phyloP scores from a whole-genome alignment of 2,113 vertebrate genomes.

The Microcebus murinus region DNA sequence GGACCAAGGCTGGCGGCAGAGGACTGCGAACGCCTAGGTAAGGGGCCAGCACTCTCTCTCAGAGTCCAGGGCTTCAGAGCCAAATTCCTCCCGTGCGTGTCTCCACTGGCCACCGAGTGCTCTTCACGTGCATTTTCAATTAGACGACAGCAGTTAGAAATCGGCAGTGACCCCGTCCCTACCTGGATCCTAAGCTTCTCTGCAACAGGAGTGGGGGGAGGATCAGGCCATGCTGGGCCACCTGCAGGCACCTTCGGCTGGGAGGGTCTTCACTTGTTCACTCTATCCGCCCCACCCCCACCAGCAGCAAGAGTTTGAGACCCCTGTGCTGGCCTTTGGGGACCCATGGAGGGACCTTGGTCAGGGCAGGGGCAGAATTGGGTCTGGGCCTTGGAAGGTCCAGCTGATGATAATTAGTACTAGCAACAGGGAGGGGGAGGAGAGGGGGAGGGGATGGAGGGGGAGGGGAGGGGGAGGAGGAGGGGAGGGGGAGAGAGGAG shows the following conservation, averaged over 20 bases:
- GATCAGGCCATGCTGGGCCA: not conserved
- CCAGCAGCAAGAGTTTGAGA: not conserved
- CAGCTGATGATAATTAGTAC: fast-evolving
- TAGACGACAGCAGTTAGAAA: not conserved
- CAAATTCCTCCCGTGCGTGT: not conserved
- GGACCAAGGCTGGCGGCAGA: not conserved
- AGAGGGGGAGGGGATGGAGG: fast-evolving
- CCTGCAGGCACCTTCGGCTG: fast-evolving
- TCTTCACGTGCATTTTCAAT: not conserved
- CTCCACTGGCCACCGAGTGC: not conserved
- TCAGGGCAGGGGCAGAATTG: not conserved
- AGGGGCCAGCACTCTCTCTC: not conserved
- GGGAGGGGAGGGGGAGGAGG: no score
- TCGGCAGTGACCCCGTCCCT: fast-evolving
- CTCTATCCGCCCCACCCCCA: not conserved
- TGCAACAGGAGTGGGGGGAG: not conserved
- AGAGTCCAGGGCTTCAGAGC: not conserved
- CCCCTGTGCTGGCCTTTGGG: not conserved
- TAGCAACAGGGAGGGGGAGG: no score
- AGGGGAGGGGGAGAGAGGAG: not conserved
- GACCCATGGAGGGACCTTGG: not conserved
- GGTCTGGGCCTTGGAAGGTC: not conserved
- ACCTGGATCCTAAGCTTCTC: not conserved
- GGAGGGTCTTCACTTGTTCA: fast-evolving
- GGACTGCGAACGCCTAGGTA: fast-evolving